Base-by-base conservation (phyloP, 2,888 invertebrate genomes). In the Trileptium ribeirensis region DNA sequence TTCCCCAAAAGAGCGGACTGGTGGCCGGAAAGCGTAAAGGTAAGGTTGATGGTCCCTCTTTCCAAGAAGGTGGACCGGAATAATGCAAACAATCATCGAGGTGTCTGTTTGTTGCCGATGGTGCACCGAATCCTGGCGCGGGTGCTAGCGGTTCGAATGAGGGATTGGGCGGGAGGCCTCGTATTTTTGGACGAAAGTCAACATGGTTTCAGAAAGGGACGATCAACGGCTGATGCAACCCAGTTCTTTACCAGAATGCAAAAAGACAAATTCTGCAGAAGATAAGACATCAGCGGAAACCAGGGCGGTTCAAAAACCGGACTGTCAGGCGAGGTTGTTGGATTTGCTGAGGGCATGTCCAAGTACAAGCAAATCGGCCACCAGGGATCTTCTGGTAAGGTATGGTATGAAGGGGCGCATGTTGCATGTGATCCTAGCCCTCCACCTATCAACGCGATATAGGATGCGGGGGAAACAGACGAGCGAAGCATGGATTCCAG, bases 201-300 rank as follows among this genome's bases (percentile, higher is more conserved):
- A n/a, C 31, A 36, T 19, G 70, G 70, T 8, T 70, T 70, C n/a
- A 29, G 70, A 15, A 31, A n/a, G 15, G 70, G 70, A 8, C 31
- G 70, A 15, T 70, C 70, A 31, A 70, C 70, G 3, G 31, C 70
- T 8, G 70, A 70, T 31, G 70, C 70, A 15, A 70, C 70, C 19
- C 70, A 70, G n/a, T 8, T 70, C n/a, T 70, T 70, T 31, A 36
- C n/a, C 70, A 70, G 70, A 70, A 70, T 70, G n/a, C 70, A 70
- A 36, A n/a, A 70, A 31, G 70, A 70, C 8, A n/a, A 70, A 31
- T 36, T 33, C 8, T 70, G 15, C 36, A 29, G 70, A 36, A 70
- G 70, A n/a, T 19, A 31, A 31, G 8, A n/a, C 70, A 31, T 70
- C 33, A 36, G 70, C 15, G 36, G 33, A 8, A 15, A 33, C 70